Evolutionary conservation across 1,140 invertebrate genomes (phyloP).

Genomic region (Aphaenogaster ashmeadi): DNA sequence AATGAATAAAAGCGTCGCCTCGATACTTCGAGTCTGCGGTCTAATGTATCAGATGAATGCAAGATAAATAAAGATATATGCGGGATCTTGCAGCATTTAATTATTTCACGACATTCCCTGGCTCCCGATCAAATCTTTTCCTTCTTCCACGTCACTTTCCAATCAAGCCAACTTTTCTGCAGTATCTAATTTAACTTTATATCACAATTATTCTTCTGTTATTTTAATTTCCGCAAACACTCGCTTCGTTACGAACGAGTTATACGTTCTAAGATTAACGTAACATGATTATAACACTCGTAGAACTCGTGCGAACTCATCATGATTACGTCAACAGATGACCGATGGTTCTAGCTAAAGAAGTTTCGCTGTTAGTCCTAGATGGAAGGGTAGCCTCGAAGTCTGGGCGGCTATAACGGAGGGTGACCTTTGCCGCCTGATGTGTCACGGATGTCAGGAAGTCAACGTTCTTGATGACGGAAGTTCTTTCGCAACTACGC

Average conservation of each 20-base stretch:
- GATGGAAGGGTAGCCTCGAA: not conserved
- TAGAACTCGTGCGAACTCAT: not conserved
- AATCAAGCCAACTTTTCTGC: not conserved
- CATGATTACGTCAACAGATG: conserved; percentile 29
- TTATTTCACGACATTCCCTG: not conserved
- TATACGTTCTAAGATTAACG: not conserved
- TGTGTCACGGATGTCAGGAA: not conserved
- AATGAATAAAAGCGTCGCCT: conserved; percentile 13
- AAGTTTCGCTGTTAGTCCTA: conserved; percentile 26
- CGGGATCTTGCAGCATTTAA: not conserved
- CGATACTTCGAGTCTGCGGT: not conserved
- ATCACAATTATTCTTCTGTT: not conserved
- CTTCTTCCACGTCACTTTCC: not conserved
- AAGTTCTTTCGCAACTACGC: not conserved
- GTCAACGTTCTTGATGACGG: not conserved
- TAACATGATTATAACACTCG: not conserved
- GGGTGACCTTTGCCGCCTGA: conserved; percentile 9
- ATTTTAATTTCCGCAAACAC: not conserved
- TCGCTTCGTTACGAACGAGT: not conserved
- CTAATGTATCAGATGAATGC: not conserved
- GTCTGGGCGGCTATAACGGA: not conserved
- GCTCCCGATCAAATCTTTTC: not conserved
- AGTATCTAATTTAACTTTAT: conserved; percentile 1
- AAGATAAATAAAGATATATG: conserved; percentile 14
- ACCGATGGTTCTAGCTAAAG: conserved; percentile 29